Percentiles rank a stretch among this genome's conserved stretches.
These are phyloP conservation scores for Ormyrus nitidulus DNA, from an alignment of 2,888 invertebrate species.

Conservation along the genomic window DNA sequence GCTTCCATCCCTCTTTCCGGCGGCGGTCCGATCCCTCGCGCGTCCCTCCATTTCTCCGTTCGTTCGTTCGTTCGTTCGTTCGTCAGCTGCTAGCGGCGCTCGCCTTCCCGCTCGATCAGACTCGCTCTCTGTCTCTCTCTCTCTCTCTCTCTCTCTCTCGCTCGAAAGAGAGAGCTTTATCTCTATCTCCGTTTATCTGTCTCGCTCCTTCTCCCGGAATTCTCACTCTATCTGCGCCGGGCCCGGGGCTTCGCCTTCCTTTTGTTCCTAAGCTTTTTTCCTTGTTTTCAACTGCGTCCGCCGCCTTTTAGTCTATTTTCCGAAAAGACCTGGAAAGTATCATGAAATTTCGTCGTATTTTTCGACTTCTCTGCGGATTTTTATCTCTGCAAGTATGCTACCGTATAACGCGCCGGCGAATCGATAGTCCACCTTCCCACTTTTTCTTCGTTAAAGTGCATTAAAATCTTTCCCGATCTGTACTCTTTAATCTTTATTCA, in stretches of 20 bases:
- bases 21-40: too few relatives aligned
- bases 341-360: background rate
- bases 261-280: background rate
- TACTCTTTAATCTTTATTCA: too few relatives aligned
- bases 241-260: background rate
- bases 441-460: too few relatives aligned
- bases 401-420: too few relatives aligned
- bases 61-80: constrained; percentile 63
- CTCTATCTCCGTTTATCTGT: constrained; percentile 47
- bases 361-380: background rate
- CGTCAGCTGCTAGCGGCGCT: constrained; percentile 70
- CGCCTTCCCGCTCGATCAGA: constrained; percentile 56
- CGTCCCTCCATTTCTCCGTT: constrained; percentile 57
- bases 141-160: constrained; percentile 42
- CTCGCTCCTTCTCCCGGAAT: constrained; percentile 19
- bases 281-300: background rate
- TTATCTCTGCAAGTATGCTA: too few relatives aligned
- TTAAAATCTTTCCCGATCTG: too few relatives aligned
- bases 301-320: background rate
- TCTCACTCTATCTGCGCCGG: constrained; percentile 29
- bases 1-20: constrained; percentile 60
- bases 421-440: too few relatives aligned
- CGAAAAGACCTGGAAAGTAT: background rate
- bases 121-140: constrained; percentile 37
- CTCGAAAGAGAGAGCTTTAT: constrained; percentile 39